Conservation (phyloP, 2,888 invertebrate species). For the Allygus modestus region DNA sequence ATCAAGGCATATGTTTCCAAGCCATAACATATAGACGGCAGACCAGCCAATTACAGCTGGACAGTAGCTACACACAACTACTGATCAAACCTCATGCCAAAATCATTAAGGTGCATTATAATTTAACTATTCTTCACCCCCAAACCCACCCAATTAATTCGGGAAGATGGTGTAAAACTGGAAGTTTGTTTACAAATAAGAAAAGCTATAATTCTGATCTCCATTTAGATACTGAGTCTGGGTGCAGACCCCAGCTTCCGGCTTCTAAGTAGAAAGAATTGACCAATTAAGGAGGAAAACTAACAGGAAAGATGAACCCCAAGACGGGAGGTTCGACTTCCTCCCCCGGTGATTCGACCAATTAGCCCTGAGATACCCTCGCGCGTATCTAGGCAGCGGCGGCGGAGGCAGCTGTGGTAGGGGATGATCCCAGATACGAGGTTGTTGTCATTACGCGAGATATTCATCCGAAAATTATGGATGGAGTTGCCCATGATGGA, state of each 20-base stretch:
- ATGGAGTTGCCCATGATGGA: background rate
- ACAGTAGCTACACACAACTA: no score
- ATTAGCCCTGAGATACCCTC: background rate
- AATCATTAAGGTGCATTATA: no score
- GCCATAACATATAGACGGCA: no score
- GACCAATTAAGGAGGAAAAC: conserved; percentile 57
- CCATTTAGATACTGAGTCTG: conserved; percentile 48
- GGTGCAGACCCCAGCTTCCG: conserved; percentile 42
- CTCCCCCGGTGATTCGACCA: conserved; percentile 36
- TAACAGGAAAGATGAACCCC: conserved; percentile 51
- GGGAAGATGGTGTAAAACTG: background rate
- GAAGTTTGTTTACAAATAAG: conserved; percentile 50
- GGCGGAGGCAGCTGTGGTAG: background rate
- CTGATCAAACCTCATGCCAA: no score
- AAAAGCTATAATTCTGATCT: conserved; percentile 52
- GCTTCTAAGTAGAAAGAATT: conserved; percentile 55
- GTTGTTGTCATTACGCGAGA: conserved; percentile 5
- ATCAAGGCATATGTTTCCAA: no score
- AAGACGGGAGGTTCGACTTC: conserved; percentile 19
- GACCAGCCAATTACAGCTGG: no score
- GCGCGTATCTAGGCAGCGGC: conserved; percentile 4
- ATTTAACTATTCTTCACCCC: no score
- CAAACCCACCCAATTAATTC: background rate
- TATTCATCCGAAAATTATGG: conserved; percentile 18
- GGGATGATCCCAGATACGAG: conserved; percentile 12